Percentiles rank a stretch among this genome's conserved stretches.
Conservation (phyloP, 1,140 invertebrate genomes). For the Contarinia nasturtii region DNA sequence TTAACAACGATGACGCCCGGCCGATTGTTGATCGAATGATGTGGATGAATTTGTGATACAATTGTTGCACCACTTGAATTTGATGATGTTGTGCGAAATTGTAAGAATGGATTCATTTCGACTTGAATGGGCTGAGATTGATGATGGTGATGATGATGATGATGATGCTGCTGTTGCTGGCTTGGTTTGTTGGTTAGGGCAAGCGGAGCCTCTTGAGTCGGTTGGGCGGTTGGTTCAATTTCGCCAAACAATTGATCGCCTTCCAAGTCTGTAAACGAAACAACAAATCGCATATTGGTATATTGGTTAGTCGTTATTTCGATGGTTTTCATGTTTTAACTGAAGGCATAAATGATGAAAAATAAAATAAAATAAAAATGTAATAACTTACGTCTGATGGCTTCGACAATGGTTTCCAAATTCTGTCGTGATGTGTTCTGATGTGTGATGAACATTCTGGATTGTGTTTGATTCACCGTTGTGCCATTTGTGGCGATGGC, state of each 20-base stretch:
- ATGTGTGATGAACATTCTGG: background rate
- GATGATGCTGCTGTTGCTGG: conserved; percentile 7
- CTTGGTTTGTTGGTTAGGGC: conserved; percentile 46
- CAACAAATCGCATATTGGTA: no score
- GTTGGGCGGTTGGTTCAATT: conserved; percentile 23
- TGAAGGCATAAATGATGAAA: no score
- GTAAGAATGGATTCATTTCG: conserved; percentile 43
- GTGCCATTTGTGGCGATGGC: background rate
- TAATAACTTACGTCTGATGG: conserved; percentile 56
- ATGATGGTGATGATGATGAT: conserved; percentile 6
- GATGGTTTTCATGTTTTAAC: no score
- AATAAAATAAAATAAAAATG: conserved; percentile 17
- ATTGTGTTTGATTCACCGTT: background rate
- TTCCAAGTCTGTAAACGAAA: conserved; percentile 37
- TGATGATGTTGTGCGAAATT: conserved; percentile 26
- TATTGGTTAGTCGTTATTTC: no score
- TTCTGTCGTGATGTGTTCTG: conserved; percentile 75
- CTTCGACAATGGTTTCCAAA: conserved; percentile 93
- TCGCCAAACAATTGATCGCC: conserved; percentile 79
- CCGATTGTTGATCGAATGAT: conserved; percentile 35
- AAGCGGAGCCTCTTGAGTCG: conserved; percentile 42
- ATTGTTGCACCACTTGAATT: conserved; percentile 2
- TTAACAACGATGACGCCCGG: conserved; percentile 76
- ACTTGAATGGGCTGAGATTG: conserved; percentile 27
- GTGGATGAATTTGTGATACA: conserved; percentile 21